Evolutionary conservation across 2,797 vertebrate genomes (phyloP).

Genomic region (Tinamus major): DNA sequence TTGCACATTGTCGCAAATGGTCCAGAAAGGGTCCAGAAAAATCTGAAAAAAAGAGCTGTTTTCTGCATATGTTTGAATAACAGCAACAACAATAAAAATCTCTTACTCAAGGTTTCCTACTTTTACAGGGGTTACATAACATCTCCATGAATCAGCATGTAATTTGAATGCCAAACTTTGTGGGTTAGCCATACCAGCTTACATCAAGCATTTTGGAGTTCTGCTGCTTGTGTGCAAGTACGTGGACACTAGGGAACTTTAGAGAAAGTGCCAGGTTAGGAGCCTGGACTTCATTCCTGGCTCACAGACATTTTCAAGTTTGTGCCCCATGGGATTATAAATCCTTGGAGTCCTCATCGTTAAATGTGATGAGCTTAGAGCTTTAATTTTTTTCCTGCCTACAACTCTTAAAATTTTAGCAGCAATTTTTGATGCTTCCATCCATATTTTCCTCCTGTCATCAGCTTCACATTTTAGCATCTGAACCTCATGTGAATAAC

Average conservation of each 20-base stretch:
- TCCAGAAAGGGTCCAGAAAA: not conserved
- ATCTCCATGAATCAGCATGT: not conserved
- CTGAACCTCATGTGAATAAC: conserved; percentile 31
- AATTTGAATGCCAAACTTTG: not conserved
- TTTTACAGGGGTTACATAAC: not conserved
- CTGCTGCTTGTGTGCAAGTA: not conserved
- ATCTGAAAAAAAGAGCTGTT: not conserved
- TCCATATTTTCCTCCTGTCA: conserved; percentile 4
- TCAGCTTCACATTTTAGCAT: conserved; percentile 14
- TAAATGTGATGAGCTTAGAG: conserved; percentile 13
- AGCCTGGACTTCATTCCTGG: not conserved
- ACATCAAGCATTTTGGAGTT: not conserved
- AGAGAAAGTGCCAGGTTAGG: not conserved
- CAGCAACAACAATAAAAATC: not conserved
- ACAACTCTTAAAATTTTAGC: not conserved
- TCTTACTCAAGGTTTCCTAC: not conserved
- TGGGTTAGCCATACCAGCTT: not conserved
- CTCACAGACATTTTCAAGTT: not conserved
- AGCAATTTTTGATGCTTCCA: conserved; percentile 8
- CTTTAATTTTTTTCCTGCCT: not conserved
- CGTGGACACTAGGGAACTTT: not conserved
- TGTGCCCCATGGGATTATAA: not conserved
- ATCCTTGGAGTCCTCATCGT: not conserved
- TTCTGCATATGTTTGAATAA: not conserved
- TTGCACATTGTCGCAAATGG: not conserved